Percentiles rank a stretch among this genome's conserved stretches.
Conservation (phyloP, 2,797 vertebrate species). For the Fratercula arctica region DNA sequence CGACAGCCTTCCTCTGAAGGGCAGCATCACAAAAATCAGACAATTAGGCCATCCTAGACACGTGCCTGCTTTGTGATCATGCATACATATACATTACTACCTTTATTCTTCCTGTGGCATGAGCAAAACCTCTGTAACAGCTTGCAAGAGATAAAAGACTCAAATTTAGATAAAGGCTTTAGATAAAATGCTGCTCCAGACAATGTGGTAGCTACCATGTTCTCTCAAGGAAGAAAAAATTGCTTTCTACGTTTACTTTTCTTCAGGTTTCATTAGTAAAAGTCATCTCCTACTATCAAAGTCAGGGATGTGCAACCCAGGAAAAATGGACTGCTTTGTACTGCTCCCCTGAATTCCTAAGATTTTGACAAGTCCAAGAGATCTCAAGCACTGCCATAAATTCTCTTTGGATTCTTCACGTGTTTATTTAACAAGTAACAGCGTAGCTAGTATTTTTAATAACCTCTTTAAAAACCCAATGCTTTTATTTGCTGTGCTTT, state of each 20-base stretch:
- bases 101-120: not conserved
- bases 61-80: not conserved
- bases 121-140: not conserved
- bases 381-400: not conserved
- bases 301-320: not conserved
- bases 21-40: not conserved
- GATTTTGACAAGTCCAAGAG: constrained; percentile 6
- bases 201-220: not conserved
- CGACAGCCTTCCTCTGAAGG: not conserved
- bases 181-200: not conserved
- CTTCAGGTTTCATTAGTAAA: not conserved
- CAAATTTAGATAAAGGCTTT: not conserved
- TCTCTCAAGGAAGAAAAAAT: not conserved
- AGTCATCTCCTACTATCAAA: not conserved
- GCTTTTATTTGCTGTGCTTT: not conserved
- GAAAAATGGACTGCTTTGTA: not conserved
- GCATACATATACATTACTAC: too few relatives aligned
- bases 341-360: not conserved
- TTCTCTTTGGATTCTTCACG: not conserved
- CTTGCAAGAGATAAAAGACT: not conserved
- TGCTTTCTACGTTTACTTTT: not conserved
- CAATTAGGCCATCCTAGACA: not conserved
- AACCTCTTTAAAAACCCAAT: not conserved
- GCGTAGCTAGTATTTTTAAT: not conserved
- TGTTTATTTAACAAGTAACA: not conserved